phyloP scores from a whole-genome alignment of 2,888 invertebrate genomes.

The Dynastes hyllus region DNA sequence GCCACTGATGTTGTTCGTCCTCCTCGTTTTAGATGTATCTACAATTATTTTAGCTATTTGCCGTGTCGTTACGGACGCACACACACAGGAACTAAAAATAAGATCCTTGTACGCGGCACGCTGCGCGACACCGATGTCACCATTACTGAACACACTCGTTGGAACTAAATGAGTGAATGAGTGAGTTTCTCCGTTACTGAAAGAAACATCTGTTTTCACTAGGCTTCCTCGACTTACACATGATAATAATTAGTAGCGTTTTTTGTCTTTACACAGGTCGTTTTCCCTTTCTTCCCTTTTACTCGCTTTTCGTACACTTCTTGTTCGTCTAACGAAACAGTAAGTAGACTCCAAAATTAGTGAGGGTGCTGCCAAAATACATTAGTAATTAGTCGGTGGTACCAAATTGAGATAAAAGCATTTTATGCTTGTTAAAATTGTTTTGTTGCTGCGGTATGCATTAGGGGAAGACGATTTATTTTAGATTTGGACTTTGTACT shows the following conservation, averaged over 20 bases:
- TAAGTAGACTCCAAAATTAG: background rate
- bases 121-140: slow-evolving; percentile 43
- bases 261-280: slow-evolving; percentile 39
- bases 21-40: slow-evolving; percentile 45
- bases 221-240: slow-evolving; percentile 51
- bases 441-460: slow-evolving; percentile 10
- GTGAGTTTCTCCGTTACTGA: slow-evolving; percentile 45
- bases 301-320: background rate
- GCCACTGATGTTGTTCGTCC: slow-evolving; percentile 14
- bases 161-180: slow-evolving; percentile 46
- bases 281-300: background rate
- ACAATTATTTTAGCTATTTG: slow-evolving; percentile 67
- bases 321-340: background rate
- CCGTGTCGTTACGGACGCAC: slow-evolving; percentile 46
- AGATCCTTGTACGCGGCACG: slow-evolving; percentile 50
- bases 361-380: slow-evolving; percentile 28
- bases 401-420: slow-evolving; percentile 20
- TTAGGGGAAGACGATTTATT: background rate
- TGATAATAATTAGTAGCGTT: slow-evolving; percentile 53
- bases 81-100: slow-evolving; percentile 53
- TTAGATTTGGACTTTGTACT: background rate
- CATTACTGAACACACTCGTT: slow-evolving; percentile 44
- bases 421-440: slow-evolving; percentile 41
- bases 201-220: slow-evolving; percentile 52
- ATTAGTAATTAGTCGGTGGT: slow-evolving; percentile 44